Percentiles rank a stretch among this genome's conserved stretches.
Conservation (phyloP, 2,797 vertebrate species). For the Fundulus diaphanus region DNA sequence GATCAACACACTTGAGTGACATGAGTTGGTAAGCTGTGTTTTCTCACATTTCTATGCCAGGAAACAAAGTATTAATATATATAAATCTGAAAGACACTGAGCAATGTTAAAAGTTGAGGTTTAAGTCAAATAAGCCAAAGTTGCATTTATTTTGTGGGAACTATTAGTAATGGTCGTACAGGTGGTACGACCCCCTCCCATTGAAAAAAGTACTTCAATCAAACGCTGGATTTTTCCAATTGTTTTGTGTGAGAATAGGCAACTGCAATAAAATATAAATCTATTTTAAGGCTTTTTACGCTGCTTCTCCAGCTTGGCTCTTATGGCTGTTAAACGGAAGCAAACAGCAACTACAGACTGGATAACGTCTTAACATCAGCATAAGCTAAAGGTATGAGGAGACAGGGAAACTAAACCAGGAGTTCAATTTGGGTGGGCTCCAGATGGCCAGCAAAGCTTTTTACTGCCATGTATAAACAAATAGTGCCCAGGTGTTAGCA, state of each 20-base stretch:
- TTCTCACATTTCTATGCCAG: background rate
- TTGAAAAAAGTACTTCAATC: too few species aligned
- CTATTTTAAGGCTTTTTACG: too few species aligned
- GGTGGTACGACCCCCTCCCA: too few species aligned
- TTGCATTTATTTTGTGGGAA: too few species aligned
- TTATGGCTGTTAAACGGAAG: background rate
- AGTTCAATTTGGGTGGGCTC: background rate
- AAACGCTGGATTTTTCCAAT: too few species aligned
- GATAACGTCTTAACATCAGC: background rate
- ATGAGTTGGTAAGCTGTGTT: background rate
- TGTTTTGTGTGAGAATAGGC: too few species aligned
- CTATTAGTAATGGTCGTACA: too few species aligned
- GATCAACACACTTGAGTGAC: background rate
- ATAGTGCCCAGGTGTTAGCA: background rate
- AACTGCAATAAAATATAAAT: too few species aligned
- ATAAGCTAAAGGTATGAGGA: background rate
- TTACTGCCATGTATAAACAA: background rate
- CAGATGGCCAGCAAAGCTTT: slow-evolving; percentile 3
- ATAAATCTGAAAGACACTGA: background rate
- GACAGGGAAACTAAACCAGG: background rate
- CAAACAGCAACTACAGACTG: background rate
- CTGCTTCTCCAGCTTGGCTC: too few species aligned
- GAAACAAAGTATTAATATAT: background rate
- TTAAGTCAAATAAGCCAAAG: too few species aligned
- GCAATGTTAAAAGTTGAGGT: background rate